Percentiles rank a stretch among this genome's conserved stretches.
Evolutionary conservation across 1,140 invertebrate genomes (phyloP).

Genomic region (Hermatobates lingyangjiaoensis): DNA sequence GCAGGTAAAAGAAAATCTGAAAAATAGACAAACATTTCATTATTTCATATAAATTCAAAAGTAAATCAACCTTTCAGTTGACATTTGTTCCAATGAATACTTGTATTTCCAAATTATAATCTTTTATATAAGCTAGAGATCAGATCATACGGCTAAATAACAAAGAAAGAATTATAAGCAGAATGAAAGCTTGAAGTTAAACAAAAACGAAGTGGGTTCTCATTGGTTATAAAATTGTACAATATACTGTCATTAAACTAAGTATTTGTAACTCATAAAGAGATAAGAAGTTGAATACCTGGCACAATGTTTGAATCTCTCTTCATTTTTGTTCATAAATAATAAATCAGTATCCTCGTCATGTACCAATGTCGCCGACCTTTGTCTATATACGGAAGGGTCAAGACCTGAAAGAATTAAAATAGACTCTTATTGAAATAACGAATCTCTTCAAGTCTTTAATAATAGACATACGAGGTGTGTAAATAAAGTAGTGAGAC

Average conservation of each 20-base stretch:
- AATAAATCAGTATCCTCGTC: conserved; percentile 26
- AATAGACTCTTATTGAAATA: not conserved
- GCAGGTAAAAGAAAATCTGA: conserved; percentile 26
- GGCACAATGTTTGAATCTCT: conserved; percentile 58
- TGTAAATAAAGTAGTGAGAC: not conserved
- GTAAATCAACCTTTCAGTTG: not conserved
- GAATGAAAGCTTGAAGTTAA: conserved; percentile 5
- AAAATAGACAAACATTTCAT: conserved; percentile 7
- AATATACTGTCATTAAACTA: not conserved
- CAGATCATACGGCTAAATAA: not conserved
- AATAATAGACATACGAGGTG: not conserved
- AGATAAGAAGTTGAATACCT: conserved; percentile 13
- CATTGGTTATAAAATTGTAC: not conserved
- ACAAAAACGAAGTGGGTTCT: not conserved
- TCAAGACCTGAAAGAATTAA: conserved; percentile 26
- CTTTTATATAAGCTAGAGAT: not conserved
- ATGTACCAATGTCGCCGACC: conserved; percentile 21
- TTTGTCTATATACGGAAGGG: conserved; percentile 25
- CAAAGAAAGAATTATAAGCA: not conserved
- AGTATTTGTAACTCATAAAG: not conserved
- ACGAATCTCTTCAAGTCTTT: not conserved
- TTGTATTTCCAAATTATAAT: not conserved
- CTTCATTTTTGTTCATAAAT: conserved; percentile 33
- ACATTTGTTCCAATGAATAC: not conserved
- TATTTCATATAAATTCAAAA: not conserved